Evolutionary conservation across 2,888 invertebrate species (phyloP), one percentile per base, ranked within the genome.

Genomic region (Orthosia incerta): DNA sequence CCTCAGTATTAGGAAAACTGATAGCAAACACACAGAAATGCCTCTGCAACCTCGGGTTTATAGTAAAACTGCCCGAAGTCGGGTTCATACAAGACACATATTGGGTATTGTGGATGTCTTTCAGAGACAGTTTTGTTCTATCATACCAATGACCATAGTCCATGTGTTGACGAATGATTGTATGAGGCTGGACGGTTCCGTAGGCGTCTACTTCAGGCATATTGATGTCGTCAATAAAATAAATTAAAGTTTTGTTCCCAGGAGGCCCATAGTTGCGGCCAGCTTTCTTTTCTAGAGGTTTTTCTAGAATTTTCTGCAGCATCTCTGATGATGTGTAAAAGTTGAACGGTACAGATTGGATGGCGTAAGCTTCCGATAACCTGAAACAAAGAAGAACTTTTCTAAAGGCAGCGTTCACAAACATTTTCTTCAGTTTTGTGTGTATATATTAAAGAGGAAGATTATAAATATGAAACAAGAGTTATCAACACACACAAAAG

Each of bases 31-130:
- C 98, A 88, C 98, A 98, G 91, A 99, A 99, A 92, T 99, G 99
- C 66, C 99, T 96, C 92, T 99, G 99, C 13, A 99, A 96, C 81
- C 99, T 97, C 0, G 99, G 99, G 96, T 99, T 99, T 83, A 99
- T 99, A 5, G 99, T 99, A 89, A 99, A 99, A 90, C 99, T 99
- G 63, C 99, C 99, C 45, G 99, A 99, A 0, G 99, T 99, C 0
- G 99, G 99, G 95, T 99, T 99, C 99, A 99, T 99, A 92, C 99
- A 99, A 50, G 99, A 98, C 18, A 99, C 98, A 90, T 99, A 99
- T 92, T 99, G 99, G 74, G 99, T 99, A 90, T 99, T 99, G 92
- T 99, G 99, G 77, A 99, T 99, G 81, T 99, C 99, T 94, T 99
- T 99, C 16, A 99, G 94, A 0, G 98, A 97, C 31, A 99, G 95